Conservation (phyloP, 2,888 invertebrate species). For the Noctua janthina region DNA sequence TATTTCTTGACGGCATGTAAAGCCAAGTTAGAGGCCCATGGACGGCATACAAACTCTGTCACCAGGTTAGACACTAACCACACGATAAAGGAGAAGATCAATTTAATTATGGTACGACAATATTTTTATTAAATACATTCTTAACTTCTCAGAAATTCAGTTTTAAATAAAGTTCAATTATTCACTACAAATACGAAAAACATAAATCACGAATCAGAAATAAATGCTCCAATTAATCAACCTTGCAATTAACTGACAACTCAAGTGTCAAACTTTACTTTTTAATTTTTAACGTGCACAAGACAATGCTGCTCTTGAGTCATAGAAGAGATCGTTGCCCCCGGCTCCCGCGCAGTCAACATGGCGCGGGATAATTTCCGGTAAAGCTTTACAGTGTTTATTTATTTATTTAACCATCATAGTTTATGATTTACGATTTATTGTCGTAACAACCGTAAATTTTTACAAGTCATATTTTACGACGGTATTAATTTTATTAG, state of each 20-base stretch:
- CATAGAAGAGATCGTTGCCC: constrained; percentile 83
- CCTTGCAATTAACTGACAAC: constrained; percentile 34
- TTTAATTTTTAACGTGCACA: constrained; percentile 54
- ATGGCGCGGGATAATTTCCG: constrained; percentile 74
- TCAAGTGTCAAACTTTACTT: constrained; percentile 45
- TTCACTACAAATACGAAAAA: not conserved
- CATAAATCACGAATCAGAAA: constrained; percentile 18
- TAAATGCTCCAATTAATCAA: constrained; percentile 18
- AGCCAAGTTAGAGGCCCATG: too few relatives aligned
- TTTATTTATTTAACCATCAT: constrained; percentile 54
- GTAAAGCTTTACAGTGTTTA: constrained; percentile 66
- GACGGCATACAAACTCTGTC: too few relatives aligned
- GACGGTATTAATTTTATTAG: constrained; percentile 37
- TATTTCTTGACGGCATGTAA: too few relatives aligned
- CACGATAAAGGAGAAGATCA: not conserved
- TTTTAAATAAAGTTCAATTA: not conserved
- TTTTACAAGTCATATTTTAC: constrained; percentile 49
- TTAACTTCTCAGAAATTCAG: not conserved
- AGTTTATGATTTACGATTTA: constrained; percentile 64
- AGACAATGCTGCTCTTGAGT: constrained; percentile 78
- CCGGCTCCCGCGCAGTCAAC: constrained; percentile 83
- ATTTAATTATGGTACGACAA: not conserved
- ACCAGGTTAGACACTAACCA: too few relatives aligned
- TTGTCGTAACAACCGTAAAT: constrained; percentile 37
- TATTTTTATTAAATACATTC: not conserved